Base-by-base conservation (phyloP, 2,113 vertebrate genomes). In the Aspiorhynchus laticeps region DNA sequence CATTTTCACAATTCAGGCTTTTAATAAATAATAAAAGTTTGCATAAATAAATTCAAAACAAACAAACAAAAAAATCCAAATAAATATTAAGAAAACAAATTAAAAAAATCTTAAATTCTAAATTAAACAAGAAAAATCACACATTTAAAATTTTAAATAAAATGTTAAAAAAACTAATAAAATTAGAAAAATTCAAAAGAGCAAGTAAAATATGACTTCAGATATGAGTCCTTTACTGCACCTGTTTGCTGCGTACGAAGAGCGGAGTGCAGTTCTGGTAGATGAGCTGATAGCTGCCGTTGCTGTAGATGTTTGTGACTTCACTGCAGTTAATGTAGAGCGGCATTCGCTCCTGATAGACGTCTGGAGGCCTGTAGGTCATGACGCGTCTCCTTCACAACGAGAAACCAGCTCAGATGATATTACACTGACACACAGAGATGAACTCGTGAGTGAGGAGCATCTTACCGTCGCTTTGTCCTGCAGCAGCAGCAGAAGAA, bases 291-390 rank as follows among this genome's bases (percentile, higher is more conserved):
- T 95, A 96, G 91, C 94, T 95, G 82, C 95, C 95, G 24, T 96
- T 96, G 80, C 91, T 94, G 91, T 96, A 96, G 87, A 95, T 82
- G 86, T 95, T 89, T 46, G 93, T 94, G 7, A 95, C 95, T 83
- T 95, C 94, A 7, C 93, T 92, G 88, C 94, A 95, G 91, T 96
- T 96, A 31, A 95, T 93, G 79, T 96, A 96, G 38, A 96, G 92
- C 0, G 95, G 94, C 83, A 78, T 91, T 36, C 51, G 91, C 36
- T 93, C 92, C 88, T 93, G 94, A 90, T 94, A 95, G 78, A 94
- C 89, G 6, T 83, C 87, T 43, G 90, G 0, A 36, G 65, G 85
- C 17, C 76, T 19, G 10, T 21, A 65, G 19, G 12, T 31, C 31
- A 53, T 51, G 38, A 53, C 15, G 2, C 33, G 38, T 28, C 82